phyloP scores from a whole-genome alignment of 2,888 invertebrate genomes.

The Pocota personata region DNA sequence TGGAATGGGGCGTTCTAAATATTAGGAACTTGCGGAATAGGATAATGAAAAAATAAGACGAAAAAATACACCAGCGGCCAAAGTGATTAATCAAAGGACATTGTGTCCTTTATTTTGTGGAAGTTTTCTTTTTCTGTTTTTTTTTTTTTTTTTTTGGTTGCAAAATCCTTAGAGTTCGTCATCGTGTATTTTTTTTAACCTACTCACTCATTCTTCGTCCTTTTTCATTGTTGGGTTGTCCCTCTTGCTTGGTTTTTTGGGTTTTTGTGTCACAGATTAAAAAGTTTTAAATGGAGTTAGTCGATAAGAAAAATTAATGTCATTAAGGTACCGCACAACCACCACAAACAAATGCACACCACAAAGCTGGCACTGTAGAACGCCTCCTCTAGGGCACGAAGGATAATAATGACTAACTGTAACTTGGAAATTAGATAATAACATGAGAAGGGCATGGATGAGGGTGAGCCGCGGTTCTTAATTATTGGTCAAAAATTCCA shows the following conservation, averaged over 20 bases:
- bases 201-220: constrained; percentile 22
- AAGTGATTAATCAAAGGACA: constrained; percentile 73
- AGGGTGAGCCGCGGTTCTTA: neutral
- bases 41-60: constrained; percentile 56
- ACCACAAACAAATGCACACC: constrained; percentile 9
- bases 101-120: constrained; percentile 70
- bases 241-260: constrained; percentile 34
- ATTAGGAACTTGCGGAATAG: constrained; percentile 46
- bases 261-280: constrained; percentile 73
- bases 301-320: constrained; percentile 73
- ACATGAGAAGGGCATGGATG: constrained; percentile 21
- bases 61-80: constrained; percentile 64
- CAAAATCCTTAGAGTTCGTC: constrained; percentile 57
- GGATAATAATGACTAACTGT: constrained; percentile 57
- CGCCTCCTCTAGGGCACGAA: constrained; percentile 35
- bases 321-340: constrained; percentile 65
- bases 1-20: constrained; percentile 48
- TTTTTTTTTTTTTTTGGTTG: neutral
- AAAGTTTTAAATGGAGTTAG: constrained; percentile 74
- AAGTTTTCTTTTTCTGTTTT: constrained; percentile 34
- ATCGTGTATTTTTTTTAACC: constrained; percentile 55
- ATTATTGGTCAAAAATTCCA: constrained; percentile 41
- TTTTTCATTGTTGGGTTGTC: constrained; percentile 28
- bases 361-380: neutral
- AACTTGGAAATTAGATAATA: constrained; percentile 52